phyloP scores from a whole-genome alignment of 2,797 vertebrate species.

The Merluccius polli region DNA sequence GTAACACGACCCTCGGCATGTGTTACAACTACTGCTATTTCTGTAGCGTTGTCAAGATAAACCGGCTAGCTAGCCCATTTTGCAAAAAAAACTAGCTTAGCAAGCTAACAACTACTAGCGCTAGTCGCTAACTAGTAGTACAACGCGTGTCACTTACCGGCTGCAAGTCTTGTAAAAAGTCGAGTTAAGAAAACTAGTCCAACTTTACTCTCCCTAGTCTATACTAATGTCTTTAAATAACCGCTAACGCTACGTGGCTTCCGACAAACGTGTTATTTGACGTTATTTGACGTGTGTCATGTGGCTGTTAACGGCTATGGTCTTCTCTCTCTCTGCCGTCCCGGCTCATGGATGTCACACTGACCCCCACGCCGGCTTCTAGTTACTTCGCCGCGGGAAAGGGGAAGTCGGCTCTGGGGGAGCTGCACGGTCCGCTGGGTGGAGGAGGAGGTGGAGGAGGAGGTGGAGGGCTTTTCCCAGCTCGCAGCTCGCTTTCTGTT shows the following conservation, averaged over 20 bases:
- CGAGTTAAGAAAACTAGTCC: not conserved
- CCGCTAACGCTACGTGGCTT: not conserved
- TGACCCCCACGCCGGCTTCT: not conserved
- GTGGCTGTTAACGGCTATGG: not conserved
- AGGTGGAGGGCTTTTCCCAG: too few relatives aligned
- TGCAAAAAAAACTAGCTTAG: too few relatives aligned
- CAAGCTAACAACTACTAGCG: not conserved
- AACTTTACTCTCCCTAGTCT: not conserved
- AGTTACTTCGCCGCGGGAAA: not conserved
- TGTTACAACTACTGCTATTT: too few relatives aligned
- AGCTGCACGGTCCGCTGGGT: not conserved
- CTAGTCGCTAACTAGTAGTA: not conserved
- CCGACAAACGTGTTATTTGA: not conserved
- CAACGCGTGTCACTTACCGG: not conserved
- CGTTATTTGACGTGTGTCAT: too few relatives aligned
- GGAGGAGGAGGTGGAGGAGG: too few relatives aligned
- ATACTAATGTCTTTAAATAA: not conserved
- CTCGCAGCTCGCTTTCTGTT: not conserved
- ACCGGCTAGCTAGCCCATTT: not conserved
- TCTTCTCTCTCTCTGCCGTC: not conserved
- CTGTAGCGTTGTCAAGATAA: too few relatives aligned
- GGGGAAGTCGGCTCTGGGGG: not conserved
- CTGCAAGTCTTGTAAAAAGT: not conserved
- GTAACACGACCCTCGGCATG: too few relatives aligned
- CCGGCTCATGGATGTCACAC: constrained; percentile 7